phyloP scores from a whole-genome alignment of 2,888 invertebrate species.

The Augiades crinisus region DNA sequence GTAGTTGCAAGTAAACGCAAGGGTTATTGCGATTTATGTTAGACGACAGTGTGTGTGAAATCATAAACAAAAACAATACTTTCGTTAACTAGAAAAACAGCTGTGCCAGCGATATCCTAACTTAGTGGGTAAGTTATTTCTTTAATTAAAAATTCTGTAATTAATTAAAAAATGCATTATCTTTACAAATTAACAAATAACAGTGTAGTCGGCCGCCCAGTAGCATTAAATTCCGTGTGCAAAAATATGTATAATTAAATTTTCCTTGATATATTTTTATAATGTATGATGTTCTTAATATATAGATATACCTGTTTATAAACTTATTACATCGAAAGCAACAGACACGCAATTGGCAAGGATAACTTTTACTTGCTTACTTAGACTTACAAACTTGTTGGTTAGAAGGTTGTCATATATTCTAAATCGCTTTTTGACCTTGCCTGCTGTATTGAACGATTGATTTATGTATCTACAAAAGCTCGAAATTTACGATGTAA shows the following conservation, averaged over 20 bases:
- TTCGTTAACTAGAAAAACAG: not conserved
- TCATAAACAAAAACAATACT: not conserved
- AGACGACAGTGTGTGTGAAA: constrained; percentile 7
- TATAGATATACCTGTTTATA: not conserved
- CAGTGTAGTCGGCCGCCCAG: too few relatives aligned
- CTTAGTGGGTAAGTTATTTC: constrained; percentile 13
- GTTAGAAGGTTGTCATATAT: not conserved
- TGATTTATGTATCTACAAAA: not conserved
- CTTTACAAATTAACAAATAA: not conserved
- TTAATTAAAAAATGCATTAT: not conserved
- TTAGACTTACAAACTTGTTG: not conserved
- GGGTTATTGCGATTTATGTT: not conserved
- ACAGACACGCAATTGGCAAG: not conserved
- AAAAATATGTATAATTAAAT: too few relatives aligned
- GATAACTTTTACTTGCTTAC: not conserved
- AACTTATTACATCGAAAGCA: not conserved
- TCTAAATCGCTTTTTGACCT: not conserved
- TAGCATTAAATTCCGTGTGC: too few relatives aligned
- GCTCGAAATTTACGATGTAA: not conserved
- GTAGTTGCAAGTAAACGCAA: constrained; percentile 31
- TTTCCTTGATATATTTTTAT: too few relatives aligned
- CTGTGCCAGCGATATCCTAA: constrained; percentile 1
- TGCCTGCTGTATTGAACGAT: not conserved
- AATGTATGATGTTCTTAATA: not conserved
- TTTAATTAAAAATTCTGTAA: not conserved